Percentiles rank a stretch among this genome's conserved stretches.
Evolutionary conservation across 2,797 vertebrate species (phyloP).

Genomic region (Anabacerthia variegaticeps): DNA sequence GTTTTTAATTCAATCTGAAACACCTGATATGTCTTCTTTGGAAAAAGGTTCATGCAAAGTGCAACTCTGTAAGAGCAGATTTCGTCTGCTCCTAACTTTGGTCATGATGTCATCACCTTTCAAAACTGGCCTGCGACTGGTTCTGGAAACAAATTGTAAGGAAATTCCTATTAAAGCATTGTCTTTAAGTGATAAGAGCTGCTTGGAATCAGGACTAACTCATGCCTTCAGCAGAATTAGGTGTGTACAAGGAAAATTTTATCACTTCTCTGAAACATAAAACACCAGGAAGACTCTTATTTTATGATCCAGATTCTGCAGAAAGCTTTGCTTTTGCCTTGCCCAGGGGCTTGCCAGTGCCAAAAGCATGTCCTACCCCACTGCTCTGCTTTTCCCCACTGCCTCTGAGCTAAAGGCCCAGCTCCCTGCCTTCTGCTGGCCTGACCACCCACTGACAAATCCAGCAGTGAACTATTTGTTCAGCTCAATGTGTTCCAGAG

Average conservation of each 20-base stretch:
- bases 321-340: not conserved
- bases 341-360: fast-evolving
- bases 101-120: not conserved
- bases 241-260: not conserved
- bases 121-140: not conserved
- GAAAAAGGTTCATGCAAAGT: not conserved
- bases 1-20: not conserved
- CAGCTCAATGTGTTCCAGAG: not conserved
- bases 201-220: not conserved
- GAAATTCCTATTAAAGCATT: conserved; percentile 40
- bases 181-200: conserved; percentile 2
- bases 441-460: not conserved
- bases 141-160: not conserved
- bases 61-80: not conserved
- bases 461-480: not conserved
- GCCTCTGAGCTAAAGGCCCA: not conserved
- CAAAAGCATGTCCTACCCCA: not conserved
- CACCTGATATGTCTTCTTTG: not conserved
- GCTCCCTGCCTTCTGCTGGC: not conserved
- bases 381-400: not conserved
- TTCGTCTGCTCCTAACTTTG: not conserved
- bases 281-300: not conserved
- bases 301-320: not conserved
- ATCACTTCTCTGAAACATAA: not conserved
- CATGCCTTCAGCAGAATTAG: not conserved